These are phyloP conservation scores for Carcharodon carcharias DNA, from an alignment of 2,797 vertebrate species.

Conservation along the genomic window DNA sequence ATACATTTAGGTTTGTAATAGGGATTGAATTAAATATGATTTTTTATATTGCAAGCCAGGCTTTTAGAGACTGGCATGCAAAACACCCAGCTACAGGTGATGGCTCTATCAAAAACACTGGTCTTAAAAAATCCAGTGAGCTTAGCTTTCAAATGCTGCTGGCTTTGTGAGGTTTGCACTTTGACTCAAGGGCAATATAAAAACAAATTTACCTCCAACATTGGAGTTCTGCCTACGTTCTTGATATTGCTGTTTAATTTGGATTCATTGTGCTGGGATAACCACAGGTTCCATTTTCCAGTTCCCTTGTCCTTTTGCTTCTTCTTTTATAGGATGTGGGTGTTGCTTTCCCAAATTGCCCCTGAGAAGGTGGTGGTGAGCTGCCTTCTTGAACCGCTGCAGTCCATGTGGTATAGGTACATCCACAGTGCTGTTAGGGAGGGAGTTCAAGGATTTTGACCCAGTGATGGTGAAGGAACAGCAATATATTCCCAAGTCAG, in stretches of 20 bases:
- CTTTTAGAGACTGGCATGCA: not conserved
- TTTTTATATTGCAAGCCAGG: not conserved
- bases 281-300: not conserved
- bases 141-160: not conserved
- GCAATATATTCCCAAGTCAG: not conserved
- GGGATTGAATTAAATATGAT: not conserved
- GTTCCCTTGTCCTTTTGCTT: not conserved
- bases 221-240: not conserved
- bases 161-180: not conserved
- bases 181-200: not conserved
- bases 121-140: not conserved
- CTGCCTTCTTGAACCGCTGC: not conserved
- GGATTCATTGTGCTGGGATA: not conserved
- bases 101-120: not conserved
- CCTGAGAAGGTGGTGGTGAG: not conserved
- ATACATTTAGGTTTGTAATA: not conserved
- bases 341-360: not conserved
- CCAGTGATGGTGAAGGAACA: not conserved
- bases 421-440: not conserved
- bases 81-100: not conserved
- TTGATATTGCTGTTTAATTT: conserved; percentile 1
- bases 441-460: not conserved
- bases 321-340: not conserved
- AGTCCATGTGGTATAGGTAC: not conserved
- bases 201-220: not conserved